Evolutionary conservation across 92 coral and sea anemone species (phyloP).

Genomic region (Blastomussa wellsi): DNA sequence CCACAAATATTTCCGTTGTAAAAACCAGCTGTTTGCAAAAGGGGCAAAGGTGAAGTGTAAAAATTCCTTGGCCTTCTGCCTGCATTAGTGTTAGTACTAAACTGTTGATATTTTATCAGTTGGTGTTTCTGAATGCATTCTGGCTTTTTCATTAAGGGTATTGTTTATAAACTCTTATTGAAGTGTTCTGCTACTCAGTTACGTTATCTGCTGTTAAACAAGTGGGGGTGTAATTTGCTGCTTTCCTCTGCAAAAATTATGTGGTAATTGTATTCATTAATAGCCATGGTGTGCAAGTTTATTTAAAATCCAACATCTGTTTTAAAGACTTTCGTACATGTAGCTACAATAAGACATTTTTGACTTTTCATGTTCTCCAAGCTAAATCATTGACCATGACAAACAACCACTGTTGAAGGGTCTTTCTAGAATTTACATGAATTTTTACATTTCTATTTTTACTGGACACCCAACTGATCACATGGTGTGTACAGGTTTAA

Average conservation of each 20-base stretch:
- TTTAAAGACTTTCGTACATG: background rate
- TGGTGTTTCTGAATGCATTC: background rate
- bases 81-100: too few relatives aligned
- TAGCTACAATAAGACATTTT: background rate
- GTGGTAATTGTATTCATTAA: slow-evolving; percentile 2
- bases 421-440: slow-evolving; percentile 3
- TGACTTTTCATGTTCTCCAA: background rate
- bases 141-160: slow-evolving; percentile 5
- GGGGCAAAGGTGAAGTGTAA: slow-evolving; percentile 5
- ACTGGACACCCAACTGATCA: background rate
- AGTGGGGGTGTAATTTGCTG: background rate
- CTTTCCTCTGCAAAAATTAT: background rate
- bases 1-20: background rate
- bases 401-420: background rate
- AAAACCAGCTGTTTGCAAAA: background rate
- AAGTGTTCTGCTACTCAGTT: slow-evolving; percentile 17
- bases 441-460: background rate
- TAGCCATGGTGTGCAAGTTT: background rate
- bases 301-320: background rate
- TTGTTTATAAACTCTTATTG: background rate
- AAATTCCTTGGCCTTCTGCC: background rate
- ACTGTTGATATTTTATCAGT: too few relatives aligned
- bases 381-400: background rate
- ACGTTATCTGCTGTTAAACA: background rate
- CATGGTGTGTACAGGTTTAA: too few relatives aligned